phyloP scores from a whole-genome alignment of 2,797 vertebrate species.

The Channa striata region DNA sequence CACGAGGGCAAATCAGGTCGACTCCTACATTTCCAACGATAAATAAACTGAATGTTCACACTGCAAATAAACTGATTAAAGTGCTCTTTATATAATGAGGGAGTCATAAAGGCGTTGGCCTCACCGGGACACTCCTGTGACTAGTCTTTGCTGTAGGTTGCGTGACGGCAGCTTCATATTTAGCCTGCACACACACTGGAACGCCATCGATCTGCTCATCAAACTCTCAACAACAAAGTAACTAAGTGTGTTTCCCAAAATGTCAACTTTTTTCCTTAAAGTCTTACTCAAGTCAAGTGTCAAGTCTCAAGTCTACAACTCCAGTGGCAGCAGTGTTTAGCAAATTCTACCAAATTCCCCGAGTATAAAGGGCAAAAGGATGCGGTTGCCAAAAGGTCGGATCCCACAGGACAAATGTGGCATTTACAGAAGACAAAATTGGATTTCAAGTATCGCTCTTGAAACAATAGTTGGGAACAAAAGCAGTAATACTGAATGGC shows the following conservation, averaged over 20 bases:
- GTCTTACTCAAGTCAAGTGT: neutral
- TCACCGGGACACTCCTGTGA: neutral
- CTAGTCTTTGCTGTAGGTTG: neutral
- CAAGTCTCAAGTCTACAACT: neutral
- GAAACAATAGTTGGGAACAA: neutral
- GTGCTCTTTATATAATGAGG: no score
- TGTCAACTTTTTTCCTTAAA: neutral
- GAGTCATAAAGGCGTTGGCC: no score
- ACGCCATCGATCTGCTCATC: neutral
- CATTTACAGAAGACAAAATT: neutral
- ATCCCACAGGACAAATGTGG: neutral
- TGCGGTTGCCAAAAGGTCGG: neutral
- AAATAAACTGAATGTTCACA: no score
- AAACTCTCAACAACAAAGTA: neutral
- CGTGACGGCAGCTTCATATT: neutral
- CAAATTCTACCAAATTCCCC: neutral
- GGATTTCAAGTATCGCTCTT: constrained; percentile 9
- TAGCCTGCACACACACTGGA: neutral
- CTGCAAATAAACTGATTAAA: no score
- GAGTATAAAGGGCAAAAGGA: neutral
- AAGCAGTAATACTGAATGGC: constrained; percentile 1
- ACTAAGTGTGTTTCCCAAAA: neutral
- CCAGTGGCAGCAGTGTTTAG: neutral
- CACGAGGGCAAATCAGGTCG: no score
- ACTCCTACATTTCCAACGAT: no score